Conservation (phyloP, 2,888 invertebrate genomes). For the Pachycephus smyrnensis region DNA sequence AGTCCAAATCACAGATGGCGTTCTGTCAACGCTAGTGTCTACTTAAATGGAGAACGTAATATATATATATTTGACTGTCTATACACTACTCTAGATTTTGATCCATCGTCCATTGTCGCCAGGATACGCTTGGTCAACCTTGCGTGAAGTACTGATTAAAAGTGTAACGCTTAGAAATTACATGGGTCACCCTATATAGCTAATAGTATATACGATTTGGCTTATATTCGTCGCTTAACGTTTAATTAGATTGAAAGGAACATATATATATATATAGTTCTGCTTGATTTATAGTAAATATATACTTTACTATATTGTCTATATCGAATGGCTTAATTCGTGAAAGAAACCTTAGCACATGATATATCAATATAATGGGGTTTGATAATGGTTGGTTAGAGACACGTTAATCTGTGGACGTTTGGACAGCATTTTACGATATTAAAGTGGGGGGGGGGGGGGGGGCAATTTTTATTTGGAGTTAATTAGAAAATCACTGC, state of each 20-base stretch:
- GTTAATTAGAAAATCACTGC: conserved; percentile 41
- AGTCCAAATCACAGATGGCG: conserved; percentile 41
- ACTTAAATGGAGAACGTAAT: conserved; percentile 45
- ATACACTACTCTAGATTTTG: conserved; percentile 27
- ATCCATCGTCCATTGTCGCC: conserved; percentile 37
- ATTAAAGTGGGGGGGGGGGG: conserved; percentile 27
- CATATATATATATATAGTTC: not conserved
- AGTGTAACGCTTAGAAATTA: conserved; percentile 43
- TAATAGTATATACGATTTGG: not conserved
- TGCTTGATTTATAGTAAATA: not conserved
- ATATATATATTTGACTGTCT: conserved; percentile 13
- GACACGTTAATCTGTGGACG: not conserved
- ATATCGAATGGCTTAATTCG: not conserved
- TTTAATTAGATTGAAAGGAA: not conserved
- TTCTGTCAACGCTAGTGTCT: conserved; percentile 33
- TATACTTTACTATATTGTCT: not conserved
- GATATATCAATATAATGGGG: not conserved
- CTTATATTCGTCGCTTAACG: conserved; percentile 1
- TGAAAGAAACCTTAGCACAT: not conserved
- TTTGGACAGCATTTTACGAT: conserved; percentile 34
- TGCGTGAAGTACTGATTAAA: conserved; percentile 48
- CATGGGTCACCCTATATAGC: conserved; percentile 16
- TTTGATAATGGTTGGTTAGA: not conserved
- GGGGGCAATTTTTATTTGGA: conserved; percentile 25
- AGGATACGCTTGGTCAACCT: conserved; percentile 38